phyloP scores from a whole-genome alignment of 2,888 invertebrate genomes.

The Dryobotodes eremita region DNA sequence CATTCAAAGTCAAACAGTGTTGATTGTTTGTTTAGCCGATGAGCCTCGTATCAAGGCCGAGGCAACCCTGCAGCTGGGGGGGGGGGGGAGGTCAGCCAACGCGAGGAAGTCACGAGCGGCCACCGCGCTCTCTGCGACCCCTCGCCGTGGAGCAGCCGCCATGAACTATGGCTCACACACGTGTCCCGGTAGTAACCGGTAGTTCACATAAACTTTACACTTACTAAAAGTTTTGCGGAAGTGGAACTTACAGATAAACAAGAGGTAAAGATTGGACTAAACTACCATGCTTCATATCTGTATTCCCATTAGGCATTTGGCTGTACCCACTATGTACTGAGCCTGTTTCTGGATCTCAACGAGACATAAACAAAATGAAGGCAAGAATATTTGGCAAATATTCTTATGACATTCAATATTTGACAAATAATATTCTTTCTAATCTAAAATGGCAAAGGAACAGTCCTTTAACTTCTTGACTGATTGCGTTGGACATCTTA shows the following conservation, averaged over 20 bases:
- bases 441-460: background rate
- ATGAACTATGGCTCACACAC: slow-evolving; percentile 1
- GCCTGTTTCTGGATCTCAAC: background rate
- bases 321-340: background rate
- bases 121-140: background rate
- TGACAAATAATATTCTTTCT: too few species aligned
- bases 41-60: slow-evolving; percentile 41
- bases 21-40: slow-evolving; percentile 45
- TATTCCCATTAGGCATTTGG: background rate
- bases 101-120: slow-evolving; percentile 36
- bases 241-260: background rate
- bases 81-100: background rate
- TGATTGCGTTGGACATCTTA: background rate
- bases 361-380: background rate
- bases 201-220: slow-evolving; percentile 12
- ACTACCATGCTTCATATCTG: background rate
- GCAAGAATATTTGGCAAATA: background rate
- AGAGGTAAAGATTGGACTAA: background rate
- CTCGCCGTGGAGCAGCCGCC: background rate
- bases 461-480: too few species aligned
- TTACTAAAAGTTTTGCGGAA: background rate
- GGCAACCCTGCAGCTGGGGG: slow-evolving; percentile 20
- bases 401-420: too few species aligned
- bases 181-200: slow-evolving; percentile 1
- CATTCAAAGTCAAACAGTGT: slow-evolving; percentile 27